Conservation (phyloP, 2,888 invertebrate genomes). For the Calliphora vomitoria region DNA sequence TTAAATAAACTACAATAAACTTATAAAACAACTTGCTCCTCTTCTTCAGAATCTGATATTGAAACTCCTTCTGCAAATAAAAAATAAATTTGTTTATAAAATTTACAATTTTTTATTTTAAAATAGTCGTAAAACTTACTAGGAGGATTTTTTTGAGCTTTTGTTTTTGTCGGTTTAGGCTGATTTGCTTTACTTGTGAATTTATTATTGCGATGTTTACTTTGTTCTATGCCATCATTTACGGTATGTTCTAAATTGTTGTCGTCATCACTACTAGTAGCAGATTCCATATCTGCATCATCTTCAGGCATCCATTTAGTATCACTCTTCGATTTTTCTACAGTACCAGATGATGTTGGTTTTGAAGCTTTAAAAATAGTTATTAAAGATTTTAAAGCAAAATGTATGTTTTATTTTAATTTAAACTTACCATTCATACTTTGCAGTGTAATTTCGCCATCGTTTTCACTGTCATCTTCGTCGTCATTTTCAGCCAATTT, state of each 20-base stretch:
- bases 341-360: slow-evolving; percentile 25
- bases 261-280: slow-evolving; percentile 67
- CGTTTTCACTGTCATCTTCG: slow-evolving; percentile 57
- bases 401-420: not conserved
- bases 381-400: too few species aligned
- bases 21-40: slow-evolving; percentile 76
- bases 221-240: not conserved
- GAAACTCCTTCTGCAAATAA: slow-evolving; percentile 54
- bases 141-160: slow-evolving; percentile 41
- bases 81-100: slow-evolving; percentile 3
- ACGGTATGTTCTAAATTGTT: slow-evolving; percentile 34
- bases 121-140: slow-evolving; percentile 55
- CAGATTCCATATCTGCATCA: slow-evolving; percentile 70
- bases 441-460: slow-evolving; percentile 61
- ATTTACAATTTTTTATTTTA: not conserved
- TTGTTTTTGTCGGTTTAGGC: slow-evolving; percentile 59
- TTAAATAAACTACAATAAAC: not conserved
- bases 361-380: slow-evolving; percentile 7
- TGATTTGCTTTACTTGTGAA: slow-evolving; percentile 65
- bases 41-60: slow-evolving; percentile 79
- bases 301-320: slow-evolving; percentile 77
- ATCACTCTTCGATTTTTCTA: slow-evolving; percentile 70
- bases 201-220: slow-evolving; percentile 22
- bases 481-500: slow-evolving; percentile 61
- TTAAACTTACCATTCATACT: slow-evolving; percentile 49